Percentiles rank a stretch among this genome's conserved stretches.
These are phyloP conservation scores for Argyrosomus japonicus DNA, from an alignment of 2,113 vertebrate genomes.

Conservation along the genomic window DNA sequence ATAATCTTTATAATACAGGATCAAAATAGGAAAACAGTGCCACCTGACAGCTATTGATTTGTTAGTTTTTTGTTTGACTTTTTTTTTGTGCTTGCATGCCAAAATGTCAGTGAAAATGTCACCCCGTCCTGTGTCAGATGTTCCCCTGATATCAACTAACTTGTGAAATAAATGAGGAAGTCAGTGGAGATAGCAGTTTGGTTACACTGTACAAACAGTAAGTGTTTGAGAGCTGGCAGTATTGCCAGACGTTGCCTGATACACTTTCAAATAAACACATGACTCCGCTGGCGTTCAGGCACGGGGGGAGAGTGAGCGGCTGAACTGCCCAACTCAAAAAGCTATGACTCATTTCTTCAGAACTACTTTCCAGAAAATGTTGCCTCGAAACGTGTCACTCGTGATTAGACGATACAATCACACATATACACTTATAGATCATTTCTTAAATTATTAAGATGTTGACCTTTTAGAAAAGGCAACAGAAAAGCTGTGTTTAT, in stretches of 20 bases:
- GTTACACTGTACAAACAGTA: slow-evolving; percentile 21
- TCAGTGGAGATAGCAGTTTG: slow-evolving; percentile 6
- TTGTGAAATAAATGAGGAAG: slow-evolving; percentile 7
- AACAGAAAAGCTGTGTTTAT: not conserved
- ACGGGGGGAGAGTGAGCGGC: slow-evolving; percentile 1
- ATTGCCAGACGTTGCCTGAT: slow-evolving; percentile 18
- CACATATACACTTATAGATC: not conserved
- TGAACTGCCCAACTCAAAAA: slow-evolving; percentile 11
- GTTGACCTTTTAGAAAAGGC: not conserved
- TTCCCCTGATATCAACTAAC: not conserved
- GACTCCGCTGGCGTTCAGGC: slow-evolving; percentile 12
- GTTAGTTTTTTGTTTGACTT: no score
- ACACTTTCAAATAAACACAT: slow-evolving; percentile 44
- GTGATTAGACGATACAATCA: slow-evolving; percentile 10
- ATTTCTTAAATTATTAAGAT: not conserved
- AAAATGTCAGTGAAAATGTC: slow-evolving; percentile 44
- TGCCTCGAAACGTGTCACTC: slow-evolving; percentile 41
- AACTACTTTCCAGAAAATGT: slow-evolving; percentile 27
- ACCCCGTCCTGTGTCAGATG: slow-evolving; percentile 42
- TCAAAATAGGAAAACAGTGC: slow-evolving; percentile 19
- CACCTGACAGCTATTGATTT: slow-evolving; percentile 47
- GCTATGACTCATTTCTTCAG: slow-evolving; percentile 57
- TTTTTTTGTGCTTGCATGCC: not conserved
- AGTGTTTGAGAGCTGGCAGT: slow-evolving; percentile 19
- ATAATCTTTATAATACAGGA: slow-evolving; percentile 4